Base-by-base conservation (phyloP, 2,797 vertebrate species). In the Oryzias sinensis region DNA sequence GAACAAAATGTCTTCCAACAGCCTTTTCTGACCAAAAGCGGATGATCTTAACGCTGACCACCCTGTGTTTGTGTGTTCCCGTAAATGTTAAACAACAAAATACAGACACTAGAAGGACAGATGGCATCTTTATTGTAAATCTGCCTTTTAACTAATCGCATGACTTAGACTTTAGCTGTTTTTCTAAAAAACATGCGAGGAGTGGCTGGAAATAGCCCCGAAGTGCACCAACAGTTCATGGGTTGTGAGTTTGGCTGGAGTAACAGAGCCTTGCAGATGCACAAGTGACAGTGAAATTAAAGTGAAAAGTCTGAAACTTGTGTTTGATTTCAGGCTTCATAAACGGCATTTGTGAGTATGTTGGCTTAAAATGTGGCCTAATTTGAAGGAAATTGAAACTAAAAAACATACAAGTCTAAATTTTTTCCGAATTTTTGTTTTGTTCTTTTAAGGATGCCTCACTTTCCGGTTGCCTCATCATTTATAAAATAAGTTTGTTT, bases 71-170 rank as follows among this genome's bases (percentile, higher is more conserved):
- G 59, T 27, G 14, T 17, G 33, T 64, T 51, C 53, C 2, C 45
- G 49, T 74, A 49, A 56, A 9, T 45, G 37, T 60, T 57, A 64
- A 80, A 49, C 62, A 49, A 68, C 29, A 63, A 66, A 47, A 25
- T 13, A 1, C 57, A 62, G 53, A 62, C 29, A 54, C 42, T 37
- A 56, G 56, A 46, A 56, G 47, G 49, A 63, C 68, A 83, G 68
- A 79, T 73, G 79, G 56, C 17, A 33, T 45, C 43, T 69, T 70
- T 59, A 65, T 70, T 62, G 65, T 65, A 64, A 52, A 68, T 75
- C 49, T 68, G 55, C 53, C 70, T 53, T 68, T 41, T 22, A 59
- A 65, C 0, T 48, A 48, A 52, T 52, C 43, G 18, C 41, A 47
- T 1, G 4, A 62, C 57, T 65, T 53, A 47, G 33, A 69, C 51